Percentiles rank a stretch among this genome's conserved stretches.
Evolutionary conservation across 2,113 vertebrate species (phyloP).

Genomic region (Hippopotamus amphibius): DNA sequence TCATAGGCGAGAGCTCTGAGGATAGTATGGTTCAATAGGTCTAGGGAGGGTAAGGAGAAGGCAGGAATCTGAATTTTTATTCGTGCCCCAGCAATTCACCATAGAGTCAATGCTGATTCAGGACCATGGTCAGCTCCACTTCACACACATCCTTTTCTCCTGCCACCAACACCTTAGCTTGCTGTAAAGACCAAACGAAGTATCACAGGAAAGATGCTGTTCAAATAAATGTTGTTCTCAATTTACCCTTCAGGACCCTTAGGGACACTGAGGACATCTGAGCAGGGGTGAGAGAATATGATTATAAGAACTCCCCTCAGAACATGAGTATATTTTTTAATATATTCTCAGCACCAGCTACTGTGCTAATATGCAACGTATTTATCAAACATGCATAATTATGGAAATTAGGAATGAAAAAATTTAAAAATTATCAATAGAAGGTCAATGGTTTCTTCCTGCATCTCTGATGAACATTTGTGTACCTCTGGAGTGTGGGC

Average conservation of each 20-base stretch:
- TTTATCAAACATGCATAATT: not conserved
- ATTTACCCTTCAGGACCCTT: not conserved
- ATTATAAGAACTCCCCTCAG: not conserved
- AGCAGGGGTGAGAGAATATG: not conserved
- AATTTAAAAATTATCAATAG: not conserved
- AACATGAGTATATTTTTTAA: not conserved
- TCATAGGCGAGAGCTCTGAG: not conserved
- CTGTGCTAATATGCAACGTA: not conserved
- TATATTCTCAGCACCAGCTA: not conserved
- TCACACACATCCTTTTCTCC: rapidly evolving
- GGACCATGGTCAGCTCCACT: not conserved
- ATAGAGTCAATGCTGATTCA: not conserved
- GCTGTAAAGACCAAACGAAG: not conserved
- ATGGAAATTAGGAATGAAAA: not conserved
- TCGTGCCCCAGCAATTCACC: not conserved
- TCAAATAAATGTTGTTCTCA: not conserved
- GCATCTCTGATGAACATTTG: not conserved
- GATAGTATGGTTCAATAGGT: not conserved
- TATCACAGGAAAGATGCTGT: not conserved
- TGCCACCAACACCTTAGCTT: too few relatives aligned
- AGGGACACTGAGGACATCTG: not conserved
- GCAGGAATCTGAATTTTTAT: not conserved
- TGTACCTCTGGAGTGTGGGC: not conserved
- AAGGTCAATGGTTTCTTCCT: not conserved
- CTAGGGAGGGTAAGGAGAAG: not conserved